Percentiles rank a stretch among this genome's conserved stretches.
Conservation (phyloP, 53 echinoderm and acorn worm species). For the Hippasteria phrygiana region DNA sequence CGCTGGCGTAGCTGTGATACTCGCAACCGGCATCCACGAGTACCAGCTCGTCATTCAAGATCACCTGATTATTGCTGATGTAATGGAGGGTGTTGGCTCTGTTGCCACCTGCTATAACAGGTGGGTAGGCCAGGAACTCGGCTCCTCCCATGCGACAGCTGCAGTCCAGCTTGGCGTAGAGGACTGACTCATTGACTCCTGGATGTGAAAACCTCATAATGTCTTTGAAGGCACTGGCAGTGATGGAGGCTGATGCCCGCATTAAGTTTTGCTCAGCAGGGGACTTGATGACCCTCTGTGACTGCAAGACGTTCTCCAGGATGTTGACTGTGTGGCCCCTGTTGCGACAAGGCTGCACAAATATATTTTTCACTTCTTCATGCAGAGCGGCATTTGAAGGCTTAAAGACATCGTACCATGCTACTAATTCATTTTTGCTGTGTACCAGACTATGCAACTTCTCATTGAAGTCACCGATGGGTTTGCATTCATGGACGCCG, state of each 20-base stretch:
- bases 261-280: slow-evolving; percentile 79
- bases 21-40: slow-evolving; percentile 99
- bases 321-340: slow-evolving; percentile 89
- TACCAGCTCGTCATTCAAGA: slow-evolving; percentile 83
- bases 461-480: slow-evolving; percentile 75
- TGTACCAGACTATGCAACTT: slow-evolving; percentile 66
- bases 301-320: slow-evolving; percentile 85
- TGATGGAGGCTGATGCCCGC: slow-evolving; percentile 81
- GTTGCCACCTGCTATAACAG: slow-evolving; percentile 96
- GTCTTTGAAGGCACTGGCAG: slow-evolving; percentile 82
- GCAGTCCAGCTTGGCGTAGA: slow-evolving; percentile 89
- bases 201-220: slow-evolving; percentile 89
- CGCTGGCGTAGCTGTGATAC: slow-evolving; percentile 98
- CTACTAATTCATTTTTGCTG: slow-evolving; percentile 64
- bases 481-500: slow-evolving; percentile 83
- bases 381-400: slow-evolving; percentile 72
- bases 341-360: slow-evolving; percentile 83
- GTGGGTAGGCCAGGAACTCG: slow-evolving; percentile 96
- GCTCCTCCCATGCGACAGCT: slow-evolving; percentile 84
- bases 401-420: slow-evolving; percentile 95
- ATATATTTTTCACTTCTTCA: slow-evolving; percentile 76
- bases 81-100: slow-evolving; percentile 97
- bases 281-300: slow-evolving; percentile 88
- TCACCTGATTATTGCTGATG: slow-evolving; percentile 91
- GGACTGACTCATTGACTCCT: slow-evolving; percentile 82